Conservation (phyloP, 2,797 vertebrate species). For the Macroramphosus scolopax region DNA sequence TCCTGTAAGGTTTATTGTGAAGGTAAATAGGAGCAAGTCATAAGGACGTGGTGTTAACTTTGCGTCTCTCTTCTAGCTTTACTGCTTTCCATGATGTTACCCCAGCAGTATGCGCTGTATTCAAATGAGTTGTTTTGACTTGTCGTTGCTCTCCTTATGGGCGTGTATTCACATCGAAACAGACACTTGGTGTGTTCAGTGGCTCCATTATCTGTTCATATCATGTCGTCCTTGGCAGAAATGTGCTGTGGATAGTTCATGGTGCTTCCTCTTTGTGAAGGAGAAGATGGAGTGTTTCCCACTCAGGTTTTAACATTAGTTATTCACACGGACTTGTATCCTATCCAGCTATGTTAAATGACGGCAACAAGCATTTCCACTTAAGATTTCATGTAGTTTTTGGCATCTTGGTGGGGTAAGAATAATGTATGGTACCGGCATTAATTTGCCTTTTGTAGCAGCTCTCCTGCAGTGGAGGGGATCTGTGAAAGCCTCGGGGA, state of each 20-base stretch:
- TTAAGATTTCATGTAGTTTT: constrained; percentile 36
- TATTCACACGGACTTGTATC: constrained; percentile 14
- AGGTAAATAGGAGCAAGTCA: constrained; percentile 15
- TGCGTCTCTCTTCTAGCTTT: neutral
- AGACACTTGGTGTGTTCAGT: too few relatives aligned
- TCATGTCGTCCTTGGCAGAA: constrained; percentile 14
- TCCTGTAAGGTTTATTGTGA: constrained; percentile 7
- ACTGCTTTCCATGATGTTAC: too few relatives aligned
- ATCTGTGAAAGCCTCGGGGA: constrained; percentile 55
- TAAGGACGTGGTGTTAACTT: constrained; percentile 9
- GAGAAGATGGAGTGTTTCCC: constrained; percentile 15
- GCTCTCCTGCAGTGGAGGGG: constrained; percentile 30
- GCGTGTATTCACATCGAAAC: neutral
- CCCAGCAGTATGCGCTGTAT: constrained; percentile 11
- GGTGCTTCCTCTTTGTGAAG: constrained; percentile 22
- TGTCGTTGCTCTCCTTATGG: constrained; percentile 16
- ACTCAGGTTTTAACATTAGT: constrained; percentile 15
- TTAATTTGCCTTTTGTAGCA: constrained; percentile 52
- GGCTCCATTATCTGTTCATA: constrained; percentile 24
- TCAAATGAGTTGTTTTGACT: constrained; percentile 10
- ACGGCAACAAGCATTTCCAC: constrained; percentile 29
- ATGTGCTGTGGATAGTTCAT: constrained; percentile 5
- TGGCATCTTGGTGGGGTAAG: constrained; percentile 18
- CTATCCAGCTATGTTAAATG: constrained; percentile 15
- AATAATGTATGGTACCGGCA: constrained; percentile 11